Evolutionary conservation across 2,888 invertebrate genomes (phyloP).

Genomic region (Hymenopus coronatus): DNA sequence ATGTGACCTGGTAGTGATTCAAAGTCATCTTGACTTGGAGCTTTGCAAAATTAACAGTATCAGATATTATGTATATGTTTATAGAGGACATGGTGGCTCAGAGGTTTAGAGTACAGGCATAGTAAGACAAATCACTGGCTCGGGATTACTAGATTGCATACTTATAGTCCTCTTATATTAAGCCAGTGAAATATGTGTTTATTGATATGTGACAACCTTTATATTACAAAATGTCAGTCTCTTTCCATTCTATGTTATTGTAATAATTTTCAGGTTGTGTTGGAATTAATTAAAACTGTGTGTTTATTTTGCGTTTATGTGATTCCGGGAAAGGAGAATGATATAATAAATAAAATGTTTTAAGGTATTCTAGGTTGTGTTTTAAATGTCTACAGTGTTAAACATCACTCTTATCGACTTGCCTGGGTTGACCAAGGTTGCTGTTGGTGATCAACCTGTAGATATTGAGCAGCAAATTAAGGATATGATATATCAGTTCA

Average conservation of each 20-base stretch:
- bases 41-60: too few relatives aligned
- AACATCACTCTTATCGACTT: slow-evolving; percentile 91
- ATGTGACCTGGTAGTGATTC: too few relatives aligned
- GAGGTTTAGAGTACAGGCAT: too few relatives aligned
- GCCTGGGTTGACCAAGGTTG: slow-evolving; percentile 94
- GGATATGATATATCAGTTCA: slow-evolving; percentile 91
- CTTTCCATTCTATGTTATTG: background rate
- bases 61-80: too few relatives aligned
- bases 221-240: too few relatives aligned
- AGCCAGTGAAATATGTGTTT: too few relatives aligned
- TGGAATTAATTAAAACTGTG: background rate
- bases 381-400: slow-evolving; percentile 59
- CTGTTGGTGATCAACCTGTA: slow-evolving; percentile 93
- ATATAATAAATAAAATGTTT: background rate
- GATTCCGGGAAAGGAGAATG: background rate
- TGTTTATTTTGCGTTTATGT: background rate
- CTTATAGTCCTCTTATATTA: too few relatives aligned
- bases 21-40: too few relatives aligned
- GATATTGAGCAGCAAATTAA: slow-evolving; percentile 96
- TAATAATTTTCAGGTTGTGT: background rate
- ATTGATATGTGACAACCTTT: too few relatives aligned
- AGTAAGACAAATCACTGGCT: too few relatives aligned
- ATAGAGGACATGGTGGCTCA: too few relatives aligned
- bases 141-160: too few relatives aligned
- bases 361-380: background rate